Evolutionary conservation across 2,888 invertebrate genomes (phyloP).

Genomic region (Tetropium fuscum): DNA sequence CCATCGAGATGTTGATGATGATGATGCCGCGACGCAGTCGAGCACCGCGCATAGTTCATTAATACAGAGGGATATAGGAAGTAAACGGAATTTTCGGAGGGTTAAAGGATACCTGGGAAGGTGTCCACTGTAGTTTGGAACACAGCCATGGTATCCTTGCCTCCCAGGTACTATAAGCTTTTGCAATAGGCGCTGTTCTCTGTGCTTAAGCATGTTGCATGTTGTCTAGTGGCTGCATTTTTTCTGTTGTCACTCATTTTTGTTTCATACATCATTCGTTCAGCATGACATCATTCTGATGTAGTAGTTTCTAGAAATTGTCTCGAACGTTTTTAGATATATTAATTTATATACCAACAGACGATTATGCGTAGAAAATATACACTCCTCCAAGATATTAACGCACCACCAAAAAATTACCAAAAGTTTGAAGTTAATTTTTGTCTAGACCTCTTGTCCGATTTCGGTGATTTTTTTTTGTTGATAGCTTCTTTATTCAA

Average conservation of each 20-base stretch:
- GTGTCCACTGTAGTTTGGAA: constrained; percentile 70
- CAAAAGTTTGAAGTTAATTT: too few species aligned
- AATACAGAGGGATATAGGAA: constrained; percentile 46
- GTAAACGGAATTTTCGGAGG: constrained; percentile 57
- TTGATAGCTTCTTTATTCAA: too few species aligned
- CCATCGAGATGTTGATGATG: constrained; percentile 45
- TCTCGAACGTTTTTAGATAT: too few species aligned
- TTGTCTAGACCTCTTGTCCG: too few species aligned
- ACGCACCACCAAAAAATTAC: too few species aligned
- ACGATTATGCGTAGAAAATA: too few species aligned
- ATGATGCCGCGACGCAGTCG: constrained; percentile 51
- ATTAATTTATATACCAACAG: too few species aligned
- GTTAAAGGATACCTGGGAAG: constrained; percentile 63
- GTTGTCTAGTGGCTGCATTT: constrained; percentile 33
- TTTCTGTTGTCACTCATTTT: constrained; percentile 29
- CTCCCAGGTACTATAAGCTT: constrained; percentile 69
- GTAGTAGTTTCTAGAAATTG: too few species aligned
- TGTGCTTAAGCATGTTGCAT: constrained; percentile 29
- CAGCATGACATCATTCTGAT: constrained; percentile 29
- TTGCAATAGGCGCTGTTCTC: constrained; percentile 52
- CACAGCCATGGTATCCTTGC: constrained; percentile 75
- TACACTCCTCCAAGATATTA: too few species aligned
- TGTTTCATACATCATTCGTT: constrained; percentile 28
- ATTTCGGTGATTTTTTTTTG: too few species aligned
- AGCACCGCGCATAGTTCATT: constrained; percentile 50